Percentiles rank a stretch among this genome's conserved stretches.
These are phyloP conservation scores for Gorsachius magnificus DNA, from an alignment of 2,797 vertebrate genomes.

Conservation along the genomic window DNA sequence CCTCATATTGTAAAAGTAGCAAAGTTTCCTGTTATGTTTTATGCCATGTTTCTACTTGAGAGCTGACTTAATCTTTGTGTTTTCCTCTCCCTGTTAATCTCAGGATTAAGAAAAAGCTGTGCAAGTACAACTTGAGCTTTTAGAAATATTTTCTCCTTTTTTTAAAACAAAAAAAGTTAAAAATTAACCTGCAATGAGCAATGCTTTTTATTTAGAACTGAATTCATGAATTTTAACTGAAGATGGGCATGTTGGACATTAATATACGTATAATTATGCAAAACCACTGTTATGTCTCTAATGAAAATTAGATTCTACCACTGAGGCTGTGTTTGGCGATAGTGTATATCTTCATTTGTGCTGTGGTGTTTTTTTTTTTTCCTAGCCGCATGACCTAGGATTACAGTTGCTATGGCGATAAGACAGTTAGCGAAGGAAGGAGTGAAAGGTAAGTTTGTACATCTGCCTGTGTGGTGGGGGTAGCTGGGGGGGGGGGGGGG, in stretches of 20 bases:
- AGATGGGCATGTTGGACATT: constrained; percentile 57
- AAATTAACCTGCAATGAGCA: constrained; percentile 17
- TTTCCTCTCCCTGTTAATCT: constrained; percentile 17
- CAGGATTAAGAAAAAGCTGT: constrained; percentile 47
- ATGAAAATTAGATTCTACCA: constrained; percentile 69
- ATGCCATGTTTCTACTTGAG: not conserved
- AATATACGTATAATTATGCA: constrained; percentile 72
- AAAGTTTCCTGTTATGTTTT: not conserved
- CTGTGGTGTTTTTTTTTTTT: constrained; percentile 13
- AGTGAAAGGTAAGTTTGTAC: constrained; percentile 52
- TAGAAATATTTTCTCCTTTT: constrained; percentile 1
- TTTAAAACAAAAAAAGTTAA: not conserved
- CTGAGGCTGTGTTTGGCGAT: constrained; percentile 32
- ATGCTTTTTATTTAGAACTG: constrained; percentile 66
- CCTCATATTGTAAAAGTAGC: not conserved
- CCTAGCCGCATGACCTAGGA: constrained; percentile 62
- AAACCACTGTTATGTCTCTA: constrained; percentile 57
- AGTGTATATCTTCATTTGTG: constrained; percentile 48
- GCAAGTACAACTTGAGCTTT: constrained; percentile 5
- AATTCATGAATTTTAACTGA: constrained; percentile 73
- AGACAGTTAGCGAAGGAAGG: constrained; percentile 40
- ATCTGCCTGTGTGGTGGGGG: not conserved
- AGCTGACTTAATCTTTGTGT: not conserved
- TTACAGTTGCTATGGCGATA: constrained; percentile 75
- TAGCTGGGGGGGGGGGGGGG: no score